Base-by-base conservation (phyloP, 2,797 vertebrate genomes). In the Mareca penelope region DNA sequence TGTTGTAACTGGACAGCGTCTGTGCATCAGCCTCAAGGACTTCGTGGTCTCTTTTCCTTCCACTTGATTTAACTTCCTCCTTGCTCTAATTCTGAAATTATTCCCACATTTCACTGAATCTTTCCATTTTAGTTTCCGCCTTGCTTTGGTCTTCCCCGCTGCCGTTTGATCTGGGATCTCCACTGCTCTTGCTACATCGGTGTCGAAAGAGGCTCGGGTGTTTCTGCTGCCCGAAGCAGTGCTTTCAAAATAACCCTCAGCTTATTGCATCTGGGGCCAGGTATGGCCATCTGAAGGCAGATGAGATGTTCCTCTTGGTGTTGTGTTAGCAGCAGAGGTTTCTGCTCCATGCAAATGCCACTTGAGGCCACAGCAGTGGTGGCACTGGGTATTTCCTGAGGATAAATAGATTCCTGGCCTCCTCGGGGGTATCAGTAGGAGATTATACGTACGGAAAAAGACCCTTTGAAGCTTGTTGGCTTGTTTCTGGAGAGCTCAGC, bases 61-160 rank as follows among this genome's bases (percentile, higher is more conserved):
- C 88, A 69, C 78, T 94, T 1, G 0, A 80, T 94, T 96, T 95
- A 90, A 82, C 91, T 94, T 96, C 83, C 84, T 72, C 91, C 80
- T 95, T 90, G 83, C 91, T 87, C 88, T 94, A 91, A 88, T 93
- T 95, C 83, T 90, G 95, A 96, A 97, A 95, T 95, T 88, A 80
- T 77, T 96, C 85, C 96, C 95, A 95, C 80, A 91, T 97, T 96
- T 92, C 89, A 37, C 57, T 37, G 78, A 94, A 72, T 61, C 88
- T 75, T 91, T 90, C 93, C 71, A 68, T 89, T 94, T 75, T 59
- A 77, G 85, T 95, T 95, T 80, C 88, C 78, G 26, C 90, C 78
- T 93, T 95, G 71, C 91, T 96, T 93, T 96, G 93, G 91, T 95
- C 88, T 94, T 80, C 37, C 35, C 24, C 3, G 14, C 68, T 75